Evolutionary conservation across 2,888 invertebrate species (phyloP), one percentile per base, ranked within the genome.

Genomic region (Cataglyphis rosenhaueri): DNA sequence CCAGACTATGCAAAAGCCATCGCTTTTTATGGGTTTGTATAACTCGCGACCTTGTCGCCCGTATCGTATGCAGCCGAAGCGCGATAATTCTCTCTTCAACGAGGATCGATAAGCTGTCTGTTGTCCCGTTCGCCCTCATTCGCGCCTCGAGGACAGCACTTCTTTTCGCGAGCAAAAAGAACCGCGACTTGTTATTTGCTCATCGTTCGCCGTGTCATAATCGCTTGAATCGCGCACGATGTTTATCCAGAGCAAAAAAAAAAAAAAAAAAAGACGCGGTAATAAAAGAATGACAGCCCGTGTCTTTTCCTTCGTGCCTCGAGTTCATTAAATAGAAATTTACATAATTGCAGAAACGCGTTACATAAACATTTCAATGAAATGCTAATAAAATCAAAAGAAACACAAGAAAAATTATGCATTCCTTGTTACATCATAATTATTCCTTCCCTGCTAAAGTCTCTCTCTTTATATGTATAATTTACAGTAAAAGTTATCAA

Each of bases 1-100:
- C 9, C 71, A 76, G 71, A 57, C 76, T 76, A 35, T 68, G 84
- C 83, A 65, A 62, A 76, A 62, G 55, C 61, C 38, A 64, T 62
- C 83, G 79, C 55, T 71, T 85, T 87, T 87, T 79, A 44, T 41
- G 62, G 18, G 62, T 59, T 29, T 68, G 70, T 68, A 70, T 12
- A 62, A 64, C n/a, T 62, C 71, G 59, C 82, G 86, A 87, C 87
- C 87, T 87, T 87, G 88, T 64, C 79, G 25, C 66, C 41, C 44
- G 52, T 79, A 52, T 82, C 86, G 66, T 66, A 66, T 48, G 76
- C 82, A 76, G 44, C 59, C 78, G 10, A 78, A 44, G 78, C 70
- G 44, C 61, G 65, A 82, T 44, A 76, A 76, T 32, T 82, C 65
- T 59, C 59, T 44, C 66, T 79, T 76, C 61, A 29, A 55, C 66